phyloP scores from a whole-genome alignment of 2,888 invertebrate genomes.

The Tetranychus piercei region DNA sequence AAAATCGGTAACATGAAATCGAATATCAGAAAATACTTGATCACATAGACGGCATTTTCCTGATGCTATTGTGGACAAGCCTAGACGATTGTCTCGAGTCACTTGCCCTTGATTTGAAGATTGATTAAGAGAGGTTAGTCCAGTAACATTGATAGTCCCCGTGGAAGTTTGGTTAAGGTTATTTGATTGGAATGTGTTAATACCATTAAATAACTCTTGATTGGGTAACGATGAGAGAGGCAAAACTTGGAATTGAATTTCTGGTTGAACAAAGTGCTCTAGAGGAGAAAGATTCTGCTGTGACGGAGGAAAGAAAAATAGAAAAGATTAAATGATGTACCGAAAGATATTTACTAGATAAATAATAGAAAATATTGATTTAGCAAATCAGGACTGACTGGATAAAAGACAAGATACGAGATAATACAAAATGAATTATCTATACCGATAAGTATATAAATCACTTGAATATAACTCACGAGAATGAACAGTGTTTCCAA shows the following conservation, averaged over 20 bases:
- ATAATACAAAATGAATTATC: too few relatives aligned
- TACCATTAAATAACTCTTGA: slow-evolving; percentile 11
- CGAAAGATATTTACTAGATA: not conserved
- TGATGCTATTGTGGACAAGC: not conserved
- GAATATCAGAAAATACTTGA: slow-evolving; percentile 2
- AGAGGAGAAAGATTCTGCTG: not conserved
- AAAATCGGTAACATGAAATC: slow-evolving; percentile 7
- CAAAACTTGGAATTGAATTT: slow-evolving; percentile 11
- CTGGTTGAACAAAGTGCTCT: slow-evolving; percentile 6
- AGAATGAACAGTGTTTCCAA: too few relatives aligned
- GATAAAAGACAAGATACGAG: too few relatives aligned
- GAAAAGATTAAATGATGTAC: not conserved
- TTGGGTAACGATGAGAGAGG: not conserved
- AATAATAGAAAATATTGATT: not conserved
- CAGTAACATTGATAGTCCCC: not conserved
- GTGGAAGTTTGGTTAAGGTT: not conserved
- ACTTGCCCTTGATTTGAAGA: too few relatives aligned
- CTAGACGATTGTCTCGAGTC: too few relatives aligned
- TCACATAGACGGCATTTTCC: slow-evolving; percentile 8
- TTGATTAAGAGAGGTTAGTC: not conserved
- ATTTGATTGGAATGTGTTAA: not conserved
- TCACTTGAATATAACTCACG: too few relatives aligned
- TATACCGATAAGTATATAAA: too few relatives aligned
- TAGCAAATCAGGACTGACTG: too few relatives aligned
- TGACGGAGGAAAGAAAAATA: not conserved